phyloP scores from a whole-genome alignment of 2,888 invertebrate genomes.

The Teleogryllus oceanicus region DNA sequence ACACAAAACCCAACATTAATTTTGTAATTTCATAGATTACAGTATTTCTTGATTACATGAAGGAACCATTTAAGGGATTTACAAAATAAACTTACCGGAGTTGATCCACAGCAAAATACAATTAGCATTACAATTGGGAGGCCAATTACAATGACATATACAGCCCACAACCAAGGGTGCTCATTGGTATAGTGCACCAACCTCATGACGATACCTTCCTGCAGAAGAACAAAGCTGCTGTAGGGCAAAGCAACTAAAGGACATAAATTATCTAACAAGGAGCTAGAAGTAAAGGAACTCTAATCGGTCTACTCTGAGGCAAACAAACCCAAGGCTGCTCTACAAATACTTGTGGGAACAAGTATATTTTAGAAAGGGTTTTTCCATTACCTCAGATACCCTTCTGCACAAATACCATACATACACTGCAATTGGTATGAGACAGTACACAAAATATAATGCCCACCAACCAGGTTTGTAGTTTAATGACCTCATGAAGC shows the following conservation, averaged over 20 bases:
- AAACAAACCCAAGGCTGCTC: no score
- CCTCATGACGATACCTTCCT: constrained; percentile 78
- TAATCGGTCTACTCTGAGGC: not conserved
- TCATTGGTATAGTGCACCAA: constrained; percentile 73
- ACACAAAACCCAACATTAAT: no score
- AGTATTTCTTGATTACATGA: no score
- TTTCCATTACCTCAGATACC: constrained; percentile 60
- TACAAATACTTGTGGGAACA: no score
- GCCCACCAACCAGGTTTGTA: constrained; percentile 80
- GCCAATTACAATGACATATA: constrained; percentile 73
- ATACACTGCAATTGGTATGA: constrained; percentile 67
- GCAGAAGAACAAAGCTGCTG: constrained; percentile 44
- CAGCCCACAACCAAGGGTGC: constrained; percentile 87
- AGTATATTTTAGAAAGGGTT: no score
- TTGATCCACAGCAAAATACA: constrained; percentile 72
- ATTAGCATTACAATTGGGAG: constrained; percentile 74
- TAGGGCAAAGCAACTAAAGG: constrained; percentile 29
- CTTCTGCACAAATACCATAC: constrained; percentile 64
- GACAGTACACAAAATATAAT: constrained; percentile 71
- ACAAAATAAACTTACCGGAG: constrained; percentile 37
- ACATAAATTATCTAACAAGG: not conserved
- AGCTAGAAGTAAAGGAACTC: not conserved
- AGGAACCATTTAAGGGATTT: no score
- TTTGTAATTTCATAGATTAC: no score
- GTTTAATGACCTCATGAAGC: constrained; percentile 68